Evolutionary conservation across 2,888 invertebrate genomes (phyloP).

Genomic region (Muscina levida): DNA sequence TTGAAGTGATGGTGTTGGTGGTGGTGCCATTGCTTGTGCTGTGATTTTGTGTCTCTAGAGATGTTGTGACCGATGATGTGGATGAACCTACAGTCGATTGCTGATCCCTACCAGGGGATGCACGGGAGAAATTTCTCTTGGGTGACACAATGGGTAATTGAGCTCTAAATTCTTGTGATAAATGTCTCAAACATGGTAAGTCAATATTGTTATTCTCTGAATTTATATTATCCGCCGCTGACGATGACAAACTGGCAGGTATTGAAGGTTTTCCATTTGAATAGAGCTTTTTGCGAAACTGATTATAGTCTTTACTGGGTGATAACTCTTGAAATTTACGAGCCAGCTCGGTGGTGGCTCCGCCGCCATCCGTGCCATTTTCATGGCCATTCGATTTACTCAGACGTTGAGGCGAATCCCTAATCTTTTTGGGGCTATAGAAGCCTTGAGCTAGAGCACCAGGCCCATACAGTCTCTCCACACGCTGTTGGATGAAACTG

Average conservation of each 20-base stretch:
- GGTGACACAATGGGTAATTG: slow-evolving; percentile 86
- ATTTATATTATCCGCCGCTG: slow-evolving; percentile 46
- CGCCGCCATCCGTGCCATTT: slow-evolving; percentile 62
- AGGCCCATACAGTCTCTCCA: slow-evolving; percentile 92
- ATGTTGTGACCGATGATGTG: slow-evolving; percentile 45
- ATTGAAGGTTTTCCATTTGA: slow-evolving; percentile 47
- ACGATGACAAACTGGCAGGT: slow-evolving; percentile 55
- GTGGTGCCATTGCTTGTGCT: slow-evolving; percentile 19
- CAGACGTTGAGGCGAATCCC: slow-evolving; percentile 51
- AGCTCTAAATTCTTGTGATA: slow-evolving; percentile 92
- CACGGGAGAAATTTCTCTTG: slow-evolving; percentile 76
- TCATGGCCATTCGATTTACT: slow-evolving; percentile 42
- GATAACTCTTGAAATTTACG: slow-evolving; percentile 76
- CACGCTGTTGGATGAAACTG: slow-evolving; percentile 93
- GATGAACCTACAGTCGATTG: slow-evolving; percentile 23
- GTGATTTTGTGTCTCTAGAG: slow-evolving; percentile 32
- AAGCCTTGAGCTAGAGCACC: slow-evolving; percentile 92
- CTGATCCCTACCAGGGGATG: slow-evolving; percentile 54
- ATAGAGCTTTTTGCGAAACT: slow-evolving; percentile 72
- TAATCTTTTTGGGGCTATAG: slow-evolving; percentile 83
- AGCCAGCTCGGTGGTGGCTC: slow-evolving; percentile 77
- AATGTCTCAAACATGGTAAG: slow-evolving; percentile 90
- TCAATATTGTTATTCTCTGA: slow-evolving; percentile 71
- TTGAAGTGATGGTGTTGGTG: slow-evolving; percentile 19
- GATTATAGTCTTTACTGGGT: slow-evolving; percentile 75